phyloP scores from a whole-genome alignment of 2,113 vertebrate genomes.

The Sebastes schlegelii region DNA sequence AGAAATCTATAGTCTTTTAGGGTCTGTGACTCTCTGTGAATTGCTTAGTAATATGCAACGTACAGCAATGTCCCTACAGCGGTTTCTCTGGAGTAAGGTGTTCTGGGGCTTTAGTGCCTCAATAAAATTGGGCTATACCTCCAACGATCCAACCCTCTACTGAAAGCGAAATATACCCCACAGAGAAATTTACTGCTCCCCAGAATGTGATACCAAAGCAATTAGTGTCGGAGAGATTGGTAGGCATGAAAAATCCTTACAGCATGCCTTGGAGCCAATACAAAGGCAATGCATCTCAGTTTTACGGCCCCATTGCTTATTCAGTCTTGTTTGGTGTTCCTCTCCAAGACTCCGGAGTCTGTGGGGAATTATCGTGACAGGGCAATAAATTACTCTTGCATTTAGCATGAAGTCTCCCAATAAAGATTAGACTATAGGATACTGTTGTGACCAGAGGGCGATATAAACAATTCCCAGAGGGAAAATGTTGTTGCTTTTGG shows the following conservation, averaged over 20 bases:
- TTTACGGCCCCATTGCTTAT: conserved; percentile 83
- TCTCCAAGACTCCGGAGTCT: conserved; percentile 70
- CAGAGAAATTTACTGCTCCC: conserved; percentile 82
- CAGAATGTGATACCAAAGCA: conserved; percentile 83
- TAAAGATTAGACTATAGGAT: conserved; percentile 74
- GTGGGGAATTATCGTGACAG: conserved; percentile 75
- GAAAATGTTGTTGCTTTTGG: conserved; percentile 49
- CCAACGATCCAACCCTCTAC: conserved; percentile 70
- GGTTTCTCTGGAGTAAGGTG: conserved; percentile 60
- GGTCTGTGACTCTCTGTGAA: conserved; percentile 21
- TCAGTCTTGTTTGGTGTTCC: conserved; percentile 80
- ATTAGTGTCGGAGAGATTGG: conserved; percentile 84
- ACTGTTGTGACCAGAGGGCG: conserved; percentile 38
- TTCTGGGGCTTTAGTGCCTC: conserved; percentile 71
- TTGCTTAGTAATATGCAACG: conserved; percentile 46
- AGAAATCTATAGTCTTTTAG: conserved; percentile 31
- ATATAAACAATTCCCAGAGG: conserved; percentile 55
- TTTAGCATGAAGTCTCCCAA: conserved; percentile 77
- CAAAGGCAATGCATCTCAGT: conserved; percentile 80
- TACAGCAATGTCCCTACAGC: conserved; percentile 53
- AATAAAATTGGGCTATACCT: conserved; percentile 73
- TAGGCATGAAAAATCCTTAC: conserved; percentile 81
- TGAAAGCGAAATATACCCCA: conserved; percentile 78
- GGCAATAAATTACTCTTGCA: conserved; percentile 79
- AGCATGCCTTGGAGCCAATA: conserved; percentile 76